These are phyloP conservation scores for Linepithema humile DNA, from an alignment of 1,140 invertebrate species.

Conservation along the genomic window DNA sequence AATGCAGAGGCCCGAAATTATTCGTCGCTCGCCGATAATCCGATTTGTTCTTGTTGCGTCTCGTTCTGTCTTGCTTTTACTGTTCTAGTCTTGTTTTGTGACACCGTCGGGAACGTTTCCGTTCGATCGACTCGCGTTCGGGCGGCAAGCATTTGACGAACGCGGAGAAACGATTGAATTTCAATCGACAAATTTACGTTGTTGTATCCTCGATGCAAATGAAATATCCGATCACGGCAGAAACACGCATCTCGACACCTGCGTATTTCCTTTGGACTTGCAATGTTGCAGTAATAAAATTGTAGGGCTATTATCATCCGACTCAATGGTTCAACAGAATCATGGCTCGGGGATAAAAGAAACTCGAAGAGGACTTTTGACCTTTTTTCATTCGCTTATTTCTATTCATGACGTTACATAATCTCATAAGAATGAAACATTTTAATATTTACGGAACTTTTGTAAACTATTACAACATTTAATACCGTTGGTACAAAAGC, in stretches of 20 bases:
- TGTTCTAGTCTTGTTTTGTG: not conserved
- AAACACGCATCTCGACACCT: not conserved
- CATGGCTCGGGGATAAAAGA: not conserved
- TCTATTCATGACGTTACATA: not conserved
- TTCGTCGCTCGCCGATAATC: constrained; percentile 29
- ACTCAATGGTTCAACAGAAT: not conserved
- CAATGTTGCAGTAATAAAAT: not conserved
- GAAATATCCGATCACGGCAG: not conserved
- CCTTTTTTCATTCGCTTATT: not conserved
- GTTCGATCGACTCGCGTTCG: constrained; percentile 13
- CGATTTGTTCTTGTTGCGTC: constrained; percentile 32
- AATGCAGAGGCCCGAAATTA: constrained; percentile 15
- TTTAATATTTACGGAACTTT: not conserved
- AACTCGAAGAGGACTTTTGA: not conserved
- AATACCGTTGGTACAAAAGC: not conserved
- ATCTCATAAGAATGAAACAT: not conserved
- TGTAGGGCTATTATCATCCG: not conserved
- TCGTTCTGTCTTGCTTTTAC: constrained; percentile 1
- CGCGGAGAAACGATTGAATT: constrained; percentile 32
- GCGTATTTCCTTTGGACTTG: not conserved
- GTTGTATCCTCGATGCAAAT: not conserved
- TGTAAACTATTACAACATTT: not conserved
- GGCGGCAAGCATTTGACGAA: constrained; percentile 2
- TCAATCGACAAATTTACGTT: constrained; percentile 31
- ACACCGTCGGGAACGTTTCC: constrained; percentile 13